Evolutionary conservation across 2,797 vertebrate species (phyloP).

Genomic region (Coreius guichenoti): DNA sequence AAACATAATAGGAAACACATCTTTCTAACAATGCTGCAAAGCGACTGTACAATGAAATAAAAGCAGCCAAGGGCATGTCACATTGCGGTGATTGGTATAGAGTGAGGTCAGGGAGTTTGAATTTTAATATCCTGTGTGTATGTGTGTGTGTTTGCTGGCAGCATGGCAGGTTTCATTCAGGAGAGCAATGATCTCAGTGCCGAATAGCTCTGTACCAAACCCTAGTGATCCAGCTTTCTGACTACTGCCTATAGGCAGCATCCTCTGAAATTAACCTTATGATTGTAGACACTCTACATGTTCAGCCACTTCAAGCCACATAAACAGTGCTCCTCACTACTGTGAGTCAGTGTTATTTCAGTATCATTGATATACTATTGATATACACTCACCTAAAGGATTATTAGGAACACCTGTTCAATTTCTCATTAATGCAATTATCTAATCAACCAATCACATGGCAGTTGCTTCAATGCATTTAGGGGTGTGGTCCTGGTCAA

Average conservation of each 20-base stretch:
- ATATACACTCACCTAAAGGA: too few species aligned
- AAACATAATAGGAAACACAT: not conserved
- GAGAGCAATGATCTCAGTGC: conserved; percentile 65
- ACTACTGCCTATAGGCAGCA: not conserved
- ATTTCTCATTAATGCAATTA: too few species aligned
- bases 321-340: not conserved
- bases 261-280: not conserved
- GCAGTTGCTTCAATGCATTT: too few species aligned
- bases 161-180: conserved; percentile 65
- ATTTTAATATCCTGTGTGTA: conserved; percentile 25
- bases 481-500: too few species aligned
- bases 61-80: not conserved
- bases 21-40: not conserved
- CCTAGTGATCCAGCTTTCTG: not conserved
- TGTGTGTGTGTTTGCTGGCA: conserved; percentile 7
- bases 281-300: not conserved
- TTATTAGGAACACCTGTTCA: too few species aligned
- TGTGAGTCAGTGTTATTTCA: not conserved
- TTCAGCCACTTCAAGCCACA: not conserved
- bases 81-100: not conserved
- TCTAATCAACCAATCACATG: too few species aligned
- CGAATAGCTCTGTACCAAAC: conserved; percentile 49
- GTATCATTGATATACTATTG: not conserved
- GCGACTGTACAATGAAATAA: not conserved
- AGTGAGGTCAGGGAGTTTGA: conserved; percentile 13